Evolutionary conservation across 1,140 invertebrate genomes (phyloP), one percentile per base, ranked within the genome.

Genomic region (Thaumatotibia leucotreta): DNA sequence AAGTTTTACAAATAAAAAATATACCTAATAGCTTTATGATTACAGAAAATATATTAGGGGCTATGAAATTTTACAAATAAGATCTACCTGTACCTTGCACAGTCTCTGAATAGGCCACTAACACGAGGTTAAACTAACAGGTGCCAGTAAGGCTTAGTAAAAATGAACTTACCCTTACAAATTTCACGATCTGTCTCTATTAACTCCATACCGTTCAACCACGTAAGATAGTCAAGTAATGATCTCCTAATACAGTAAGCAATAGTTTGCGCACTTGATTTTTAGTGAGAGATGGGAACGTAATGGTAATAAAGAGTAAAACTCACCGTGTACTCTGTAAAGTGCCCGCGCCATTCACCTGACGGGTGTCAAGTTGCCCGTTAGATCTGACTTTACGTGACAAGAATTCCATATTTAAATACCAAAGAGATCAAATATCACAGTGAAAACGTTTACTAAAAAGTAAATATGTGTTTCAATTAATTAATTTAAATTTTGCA

Each of bases 371-470:
- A 75, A 82, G 68, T 64, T 85, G 75, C 24, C 69, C 74, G 65
- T 83, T 75, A 11, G 80, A 80, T 65, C 83, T 86, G 14, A 83
- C 76, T 79, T 85, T 85, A 24, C 79, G 81, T 1, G 76, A 72
- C 35, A 81, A 39, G 33, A 80, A 85, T 80, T 88, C 87, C 85
- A 89, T 89, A 77, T 84, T 84, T 66, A 61, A 79, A 80, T 58
- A 31, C 29, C 73, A 64, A 69, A 63, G 67, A 69, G 67, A 69
- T 69, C 67, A 62, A 63, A 69, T 69, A 69, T 69, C 67, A 69
- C 67, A 69, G 63, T 31, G 10, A 33, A 65, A 61, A 61, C 35
- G 52, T 67, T 67, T 54, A 45, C 65, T 69, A 54, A 29, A 79
- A 78, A 69, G 78, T 80, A 72, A 77, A 81, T 72, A 32, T 67